A percentile compares a stretch with the other conserved stretches of the same genome.
These are phyloP conservation scores for Progne subis DNA, from an alignment of 2,113 vertebrate species.

Conservation along the genomic window DNA sequence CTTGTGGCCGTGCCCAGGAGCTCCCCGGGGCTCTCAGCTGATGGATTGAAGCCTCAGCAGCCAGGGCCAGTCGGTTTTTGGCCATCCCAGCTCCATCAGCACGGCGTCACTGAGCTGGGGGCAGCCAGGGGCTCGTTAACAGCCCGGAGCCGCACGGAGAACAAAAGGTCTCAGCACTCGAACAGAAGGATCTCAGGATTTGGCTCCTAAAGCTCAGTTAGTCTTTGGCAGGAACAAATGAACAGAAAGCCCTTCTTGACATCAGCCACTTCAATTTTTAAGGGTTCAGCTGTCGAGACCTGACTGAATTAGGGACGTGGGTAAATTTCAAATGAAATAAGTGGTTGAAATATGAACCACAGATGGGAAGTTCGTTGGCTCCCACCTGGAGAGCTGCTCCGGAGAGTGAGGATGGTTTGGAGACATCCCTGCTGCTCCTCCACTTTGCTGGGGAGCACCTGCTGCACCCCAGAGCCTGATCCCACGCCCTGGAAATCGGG, in stretches of 20 bases:
- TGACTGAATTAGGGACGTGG: neutral
- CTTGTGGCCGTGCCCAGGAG: neutral
- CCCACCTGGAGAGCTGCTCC: neutral
- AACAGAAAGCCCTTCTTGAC: neutral
- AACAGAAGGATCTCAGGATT: neutral
- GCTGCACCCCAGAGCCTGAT: neutral
- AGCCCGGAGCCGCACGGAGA: neutral
- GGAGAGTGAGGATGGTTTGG: neutral
- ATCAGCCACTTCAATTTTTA: neutral
- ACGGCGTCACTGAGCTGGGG: neutral
- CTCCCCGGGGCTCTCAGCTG: neutral
- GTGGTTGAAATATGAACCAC: neutral
- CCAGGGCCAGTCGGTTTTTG: neutral
- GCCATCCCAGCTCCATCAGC: neutral
- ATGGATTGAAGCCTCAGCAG: neutral
- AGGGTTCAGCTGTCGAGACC: neutral
- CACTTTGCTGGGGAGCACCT: neutral
- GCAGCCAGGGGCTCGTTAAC: neutral
- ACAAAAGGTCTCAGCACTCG: neutral
- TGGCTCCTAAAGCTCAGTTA: neutral
- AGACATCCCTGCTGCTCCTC: neutral
- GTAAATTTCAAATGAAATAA: neutral
- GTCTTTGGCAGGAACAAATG: neutral
- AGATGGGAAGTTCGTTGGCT: neutral
- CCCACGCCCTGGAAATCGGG: neutral